Percentiles rank a stretch among this genome's conserved stretches.
Evolutionary conservation across 1,140 invertebrate genomes (phyloP).

Genomic region (Tetragnatha versicolor): DNA sequence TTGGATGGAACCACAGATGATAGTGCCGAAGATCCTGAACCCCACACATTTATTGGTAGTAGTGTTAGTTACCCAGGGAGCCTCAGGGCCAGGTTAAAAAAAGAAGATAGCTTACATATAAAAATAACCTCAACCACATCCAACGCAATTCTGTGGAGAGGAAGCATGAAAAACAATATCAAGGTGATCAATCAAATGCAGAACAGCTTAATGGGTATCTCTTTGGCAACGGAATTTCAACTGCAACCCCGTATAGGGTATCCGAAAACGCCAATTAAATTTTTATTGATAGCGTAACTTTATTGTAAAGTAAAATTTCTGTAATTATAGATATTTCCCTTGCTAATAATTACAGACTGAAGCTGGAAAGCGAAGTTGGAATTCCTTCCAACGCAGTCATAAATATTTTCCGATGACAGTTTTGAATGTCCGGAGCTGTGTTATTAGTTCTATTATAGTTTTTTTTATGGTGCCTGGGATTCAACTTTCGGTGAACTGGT

Average conservation of each 20-base stretch:
- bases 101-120: background rate
- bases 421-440: too few relatives aligned
- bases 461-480: too few relatives aligned
- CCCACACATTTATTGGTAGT: too few relatives aligned
- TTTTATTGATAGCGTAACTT: constrained; percentile 17
- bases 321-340: constrained; percentile 16
- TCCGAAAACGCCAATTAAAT: constrained; percentile 17
- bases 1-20: too few relatives aligned
- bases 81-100: background rate
- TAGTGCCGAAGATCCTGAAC: too few relatives aligned
- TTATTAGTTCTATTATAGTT: too few relatives aligned
- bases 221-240: background rate
- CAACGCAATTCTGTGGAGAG: too few relatives aligned
- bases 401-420: too few relatives aligned
- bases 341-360: background rate
- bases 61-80: background rate
- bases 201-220: constrained; percentile 3
- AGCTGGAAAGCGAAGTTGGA: too few relatives aligned
- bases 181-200: constrained; percentile 14
- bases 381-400: too few relatives aligned
- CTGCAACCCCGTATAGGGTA: background rate
- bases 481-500: too few relatives aligned
- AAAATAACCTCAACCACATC: background rate
- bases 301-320: constrained; percentile 10
- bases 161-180: too few relatives aligned